phyloP scores from a whole-genome alignment of 2,888 invertebrate genomes.

The Nezara viridula region DNA sequence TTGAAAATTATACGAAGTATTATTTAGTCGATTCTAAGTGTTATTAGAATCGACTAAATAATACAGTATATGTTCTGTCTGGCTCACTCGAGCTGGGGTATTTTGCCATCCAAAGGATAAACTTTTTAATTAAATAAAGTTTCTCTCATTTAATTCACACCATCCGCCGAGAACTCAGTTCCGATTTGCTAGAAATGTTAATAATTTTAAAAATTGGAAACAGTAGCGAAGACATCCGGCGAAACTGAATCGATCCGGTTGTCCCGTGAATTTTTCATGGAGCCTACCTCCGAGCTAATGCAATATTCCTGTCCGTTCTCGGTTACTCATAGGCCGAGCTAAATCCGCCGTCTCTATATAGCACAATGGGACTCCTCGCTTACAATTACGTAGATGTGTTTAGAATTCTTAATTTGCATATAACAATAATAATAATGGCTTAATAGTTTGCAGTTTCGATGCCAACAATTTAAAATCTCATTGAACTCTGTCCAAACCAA shows the following conservation, averaged over 20 bases:
- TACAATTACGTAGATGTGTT: neutral
- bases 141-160: too few relatives aligned
- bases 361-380: neutral
- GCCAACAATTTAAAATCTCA: too few relatives aligned
- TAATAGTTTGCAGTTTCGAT: neutral
- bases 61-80: too few relatives aligned
- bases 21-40: too few relatives aligned
- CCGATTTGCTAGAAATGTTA: too few relatives aligned
- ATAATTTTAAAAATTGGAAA: neutral
- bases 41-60: too few relatives aligned
- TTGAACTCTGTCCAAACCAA: too few relatives aligned
- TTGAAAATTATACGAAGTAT: too few relatives aligned
- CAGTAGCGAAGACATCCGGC: neutral
- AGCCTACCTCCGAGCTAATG: neutral
- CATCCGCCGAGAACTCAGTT: too few relatives aligned
- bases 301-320: slow-evolving; percentile 13
- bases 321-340: neutral
- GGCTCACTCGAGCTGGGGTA: too few relatives aligned
- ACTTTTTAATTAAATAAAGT: too few relatives aligned
- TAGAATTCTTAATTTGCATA: neutral
- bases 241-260: neutral
- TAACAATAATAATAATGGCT: neutral
- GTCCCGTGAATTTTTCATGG: slow-evolving; percentile 10
- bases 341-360: neutral
- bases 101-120: too few relatives aligned